These are phyloP conservation scores for Ophioninae sp. DNA, from an alignment of 2,888 invertebrate species.

Conservation along the genomic window DNA sequence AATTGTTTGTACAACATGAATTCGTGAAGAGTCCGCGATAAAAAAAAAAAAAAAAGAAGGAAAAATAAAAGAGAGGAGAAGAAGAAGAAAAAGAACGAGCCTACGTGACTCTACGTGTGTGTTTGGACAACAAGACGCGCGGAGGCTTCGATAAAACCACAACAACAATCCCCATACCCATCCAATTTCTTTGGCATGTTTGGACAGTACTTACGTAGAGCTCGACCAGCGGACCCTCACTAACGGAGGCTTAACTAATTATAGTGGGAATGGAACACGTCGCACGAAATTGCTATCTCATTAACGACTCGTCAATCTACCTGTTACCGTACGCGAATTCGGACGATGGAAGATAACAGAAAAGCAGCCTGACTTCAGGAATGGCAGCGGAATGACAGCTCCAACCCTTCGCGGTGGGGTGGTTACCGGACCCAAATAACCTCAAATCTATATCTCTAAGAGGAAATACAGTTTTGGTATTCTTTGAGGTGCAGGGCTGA, in stretches of 20 bases:
- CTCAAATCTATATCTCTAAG: neutral
- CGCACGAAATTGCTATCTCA: conserved; percentile 29
- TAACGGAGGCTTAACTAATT: conserved; percentile 38
- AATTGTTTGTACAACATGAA: conserved; percentile 54
- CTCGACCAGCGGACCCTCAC: conserved; percentile 21
- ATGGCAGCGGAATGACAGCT: neutral
- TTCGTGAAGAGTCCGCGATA: conserved; percentile 34
- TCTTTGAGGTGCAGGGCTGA: neutral
- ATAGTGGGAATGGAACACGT: conserved; percentile 11
- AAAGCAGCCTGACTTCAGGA: neutral
- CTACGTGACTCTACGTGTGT: conserved; percentile 20
- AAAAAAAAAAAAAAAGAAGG: conserved; percentile 12
- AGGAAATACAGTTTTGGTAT: neutral
- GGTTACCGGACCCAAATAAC: neutral
- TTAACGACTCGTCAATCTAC: conserved; percentile 23
- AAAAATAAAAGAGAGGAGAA: too few species aligned
- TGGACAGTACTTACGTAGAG: conserved; percentile 22
- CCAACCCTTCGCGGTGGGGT: neutral
- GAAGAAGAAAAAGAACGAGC: neutral
- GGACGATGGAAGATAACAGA: neutral
- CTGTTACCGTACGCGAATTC: neutral
- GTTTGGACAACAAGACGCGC: conserved; percentile 40
- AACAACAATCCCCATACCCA: conserved; percentile 20
- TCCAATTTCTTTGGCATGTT: conserved; percentile 30
- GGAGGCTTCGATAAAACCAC: conserved; percentile 11